Percentiles rank a stretch among this genome's conserved stretches.
Evolutionary conservation across 1,140 invertebrate genomes (phyloP).

Genomic region (Drosophila grimshawi): DNA sequence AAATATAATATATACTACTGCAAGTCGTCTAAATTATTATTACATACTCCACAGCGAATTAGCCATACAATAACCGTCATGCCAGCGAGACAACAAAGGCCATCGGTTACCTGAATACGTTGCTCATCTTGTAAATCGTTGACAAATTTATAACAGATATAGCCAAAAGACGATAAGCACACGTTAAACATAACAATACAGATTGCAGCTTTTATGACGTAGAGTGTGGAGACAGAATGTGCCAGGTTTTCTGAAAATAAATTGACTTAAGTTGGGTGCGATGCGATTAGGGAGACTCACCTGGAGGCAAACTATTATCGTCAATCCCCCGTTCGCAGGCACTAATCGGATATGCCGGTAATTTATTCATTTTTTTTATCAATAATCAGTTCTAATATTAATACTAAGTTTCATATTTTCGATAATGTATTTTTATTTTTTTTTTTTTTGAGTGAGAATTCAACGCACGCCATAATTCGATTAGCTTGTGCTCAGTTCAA

Average conservation of each 20-base stretch:
- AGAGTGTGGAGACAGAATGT: too few relatives aligned
- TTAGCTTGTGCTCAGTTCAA: slow-evolving; percentile 22
- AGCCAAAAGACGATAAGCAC: slow-evolving; percentile 2
- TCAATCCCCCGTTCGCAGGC: slow-evolving; percentile 6
- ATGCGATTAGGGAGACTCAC: background rate
- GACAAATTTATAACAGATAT: slow-evolving; percentile 27
- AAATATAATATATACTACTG: background rate
- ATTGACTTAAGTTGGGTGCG: background rate
- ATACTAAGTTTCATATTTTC: background rate
- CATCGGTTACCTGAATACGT: background rate
- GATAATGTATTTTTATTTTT: background rate
- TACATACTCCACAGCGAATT: slow-evolving; percentile 31
- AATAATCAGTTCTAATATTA: background rate
- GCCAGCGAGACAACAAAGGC: background rate
- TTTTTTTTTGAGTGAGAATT: slow-evolving; percentile 27
- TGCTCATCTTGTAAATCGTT: background rate
- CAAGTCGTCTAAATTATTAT: background rate
- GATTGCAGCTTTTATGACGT: background rate
- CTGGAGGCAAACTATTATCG: too few relatives aligned
- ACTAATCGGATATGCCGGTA: background rate
- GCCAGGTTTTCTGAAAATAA: background rate
- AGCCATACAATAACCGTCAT: slow-evolving; percentile 2
- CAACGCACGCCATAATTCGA: slow-evolving; percentile 35
- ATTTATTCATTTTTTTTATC: background rate
- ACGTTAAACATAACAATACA: slow-evolving; percentile 42